These are phyloP conservation scores for Istiophorus platypterus DNA, from an alignment of 2,113 vertebrate genomes.

Conservation along the genomic window DNA sequence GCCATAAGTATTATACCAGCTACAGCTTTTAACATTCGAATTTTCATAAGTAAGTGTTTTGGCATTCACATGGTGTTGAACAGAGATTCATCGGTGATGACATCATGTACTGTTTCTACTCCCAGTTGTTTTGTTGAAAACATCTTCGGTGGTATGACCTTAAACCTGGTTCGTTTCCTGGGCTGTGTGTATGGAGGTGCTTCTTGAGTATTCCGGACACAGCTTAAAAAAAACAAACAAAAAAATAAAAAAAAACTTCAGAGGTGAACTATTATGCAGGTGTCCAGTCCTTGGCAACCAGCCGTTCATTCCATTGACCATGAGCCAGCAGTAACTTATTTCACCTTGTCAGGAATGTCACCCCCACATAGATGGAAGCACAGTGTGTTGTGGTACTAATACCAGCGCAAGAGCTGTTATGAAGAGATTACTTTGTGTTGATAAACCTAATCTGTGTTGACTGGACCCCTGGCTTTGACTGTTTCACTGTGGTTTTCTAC, in stretches of 20 bases:
- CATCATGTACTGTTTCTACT: neutral
- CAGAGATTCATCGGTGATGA: neutral
- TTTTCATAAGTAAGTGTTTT: neutral
- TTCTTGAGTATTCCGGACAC: neutral
- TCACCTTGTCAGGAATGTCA: constrained; percentile 65
- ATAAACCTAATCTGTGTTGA: constrained; percentile 61
- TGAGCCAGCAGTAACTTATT: constrained; percentile 32
- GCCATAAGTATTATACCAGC: neutral
- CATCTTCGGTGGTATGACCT: constrained; percentile 18
- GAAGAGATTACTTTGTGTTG: constrained; percentile 54
- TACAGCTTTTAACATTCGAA: neutral
- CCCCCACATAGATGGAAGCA: constrained; percentile 26
- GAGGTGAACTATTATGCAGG: constrained; percentile 61
- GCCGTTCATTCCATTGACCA: constrained; percentile 27
- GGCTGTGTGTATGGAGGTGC: neutral
- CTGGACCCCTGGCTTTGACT: constrained; percentile 34
- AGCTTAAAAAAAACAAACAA: constrained; percentile 5
- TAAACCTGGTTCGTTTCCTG: neutral
- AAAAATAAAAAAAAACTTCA: too few species aligned
- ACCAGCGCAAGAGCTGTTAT: constrained; percentile 43
- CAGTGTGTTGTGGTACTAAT: constrained; percentile 15
- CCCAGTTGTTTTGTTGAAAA: constrained; percentile 11
- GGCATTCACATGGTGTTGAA: neutral
- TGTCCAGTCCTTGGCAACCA: constrained; percentile 46
- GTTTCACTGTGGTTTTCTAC: constrained; percentile 42